Percentiles rank a stretch among this genome's conserved stretches.
phyloP scores from a whole-genome alignment of 92 coral and sea anemone genomes.

The Palythoa grandiflora region DNA sequence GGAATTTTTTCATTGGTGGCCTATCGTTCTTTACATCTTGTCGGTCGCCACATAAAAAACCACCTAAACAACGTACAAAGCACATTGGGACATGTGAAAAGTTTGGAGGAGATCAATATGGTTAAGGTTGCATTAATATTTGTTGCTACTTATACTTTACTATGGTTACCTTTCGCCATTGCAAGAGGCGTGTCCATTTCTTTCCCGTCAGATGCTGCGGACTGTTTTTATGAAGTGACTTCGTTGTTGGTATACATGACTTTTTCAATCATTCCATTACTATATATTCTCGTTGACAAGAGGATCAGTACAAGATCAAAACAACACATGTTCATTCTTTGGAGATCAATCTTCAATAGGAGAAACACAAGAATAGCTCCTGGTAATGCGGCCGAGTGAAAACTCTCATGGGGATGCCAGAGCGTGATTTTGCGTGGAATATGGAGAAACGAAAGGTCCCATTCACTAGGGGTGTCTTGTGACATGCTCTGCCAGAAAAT shows the following conservation, averaged over 20 bases:
- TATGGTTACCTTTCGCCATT: conserved; percentile 63
- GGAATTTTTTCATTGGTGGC: not conserved
- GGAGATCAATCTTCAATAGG: not conserved
- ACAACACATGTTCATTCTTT: not conserved
- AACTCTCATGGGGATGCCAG: no score
- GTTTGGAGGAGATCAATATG: conserved; percentile 57
- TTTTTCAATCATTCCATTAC: conserved; percentile 42
- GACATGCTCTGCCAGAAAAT: no score
- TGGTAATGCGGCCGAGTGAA: not conserved
- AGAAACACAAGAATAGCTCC: not conserved
- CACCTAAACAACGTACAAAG: conserved; percentile 48
- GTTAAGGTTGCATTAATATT: conserved; percentile 45
- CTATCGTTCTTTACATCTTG: conserved; percentile 12
- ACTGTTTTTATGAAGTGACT: conserved; percentile 36
- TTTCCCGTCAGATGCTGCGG: conserved; percentile 21
- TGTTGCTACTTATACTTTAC: conserved; percentile 4
- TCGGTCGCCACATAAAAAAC: conserved; percentile 43
- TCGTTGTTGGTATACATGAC: conserved; percentile 33
- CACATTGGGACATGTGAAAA: conserved; percentile 51
- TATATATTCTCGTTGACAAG: conserved; percentile 43
- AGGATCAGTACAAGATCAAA: conserved; percentile 21
- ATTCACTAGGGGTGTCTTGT: no score
- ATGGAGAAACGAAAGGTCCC: no score
- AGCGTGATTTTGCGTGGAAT: no score
- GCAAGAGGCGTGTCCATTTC: conserved; percentile 34